Percentiles rank a stretch among this genome's conserved stretches.
phyloP scores from a whole-genome alignment of 2,113 vertebrate genomes.

The Chascanopsetta lugubris region DNA sequence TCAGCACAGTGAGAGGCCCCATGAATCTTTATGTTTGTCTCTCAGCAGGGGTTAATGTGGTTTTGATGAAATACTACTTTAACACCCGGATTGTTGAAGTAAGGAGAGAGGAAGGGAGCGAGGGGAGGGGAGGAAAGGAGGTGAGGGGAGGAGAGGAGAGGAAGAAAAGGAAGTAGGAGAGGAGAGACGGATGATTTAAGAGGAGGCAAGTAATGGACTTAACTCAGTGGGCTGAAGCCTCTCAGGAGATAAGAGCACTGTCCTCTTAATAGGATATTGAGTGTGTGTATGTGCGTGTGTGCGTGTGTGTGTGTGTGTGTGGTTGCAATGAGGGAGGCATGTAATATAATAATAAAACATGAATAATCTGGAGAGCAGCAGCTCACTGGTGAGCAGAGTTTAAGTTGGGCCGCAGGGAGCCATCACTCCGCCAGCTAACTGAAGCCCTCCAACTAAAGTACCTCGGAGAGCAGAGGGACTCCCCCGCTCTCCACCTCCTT shows the following conservation, averaged over 20 bases:
- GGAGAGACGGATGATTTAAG: conserved; percentile 47
- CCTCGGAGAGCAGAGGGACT: conserved; percentile 54
- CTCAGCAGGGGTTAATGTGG: conserved; percentile 68
- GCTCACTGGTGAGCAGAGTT: conserved; percentile 62
- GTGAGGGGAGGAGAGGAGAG: conserved; percentile 1
- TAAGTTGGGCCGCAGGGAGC: conserved; percentile 66
- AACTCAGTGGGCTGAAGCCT: conserved; percentile 62
- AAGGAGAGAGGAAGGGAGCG: conserved; percentile 16
- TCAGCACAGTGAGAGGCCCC: conserved; percentile 47
- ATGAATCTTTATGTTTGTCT: conserved; percentile 71
- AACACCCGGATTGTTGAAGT: conserved; percentile 55
- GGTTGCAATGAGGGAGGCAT: conserved; percentile 61
- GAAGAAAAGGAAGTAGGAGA: too few species aligned
- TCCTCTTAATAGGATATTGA: conserved; percentile 70
- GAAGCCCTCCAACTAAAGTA: conserved; percentile 61
- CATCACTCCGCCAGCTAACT: conserved; percentile 64
- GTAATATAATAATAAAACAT: conserved; percentile 73
- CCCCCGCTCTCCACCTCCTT: conserved; percentile 23
- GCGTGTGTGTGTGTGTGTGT: conserved; percentile 40
- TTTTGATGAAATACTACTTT: conserved; percentile 74
- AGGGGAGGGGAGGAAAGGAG: conserved; percentile 2
- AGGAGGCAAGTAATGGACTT: conserved; percentile 67
- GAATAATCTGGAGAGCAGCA: conserved; percentile 65
- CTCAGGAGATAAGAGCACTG: conserved; percentile 66
- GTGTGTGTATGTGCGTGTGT: conserved; percentile 43